Evolutionary conservation across 2,113 vertebrate genomes (phyloP).

Genomic region (Cyprinodon variegatus): DNA sequence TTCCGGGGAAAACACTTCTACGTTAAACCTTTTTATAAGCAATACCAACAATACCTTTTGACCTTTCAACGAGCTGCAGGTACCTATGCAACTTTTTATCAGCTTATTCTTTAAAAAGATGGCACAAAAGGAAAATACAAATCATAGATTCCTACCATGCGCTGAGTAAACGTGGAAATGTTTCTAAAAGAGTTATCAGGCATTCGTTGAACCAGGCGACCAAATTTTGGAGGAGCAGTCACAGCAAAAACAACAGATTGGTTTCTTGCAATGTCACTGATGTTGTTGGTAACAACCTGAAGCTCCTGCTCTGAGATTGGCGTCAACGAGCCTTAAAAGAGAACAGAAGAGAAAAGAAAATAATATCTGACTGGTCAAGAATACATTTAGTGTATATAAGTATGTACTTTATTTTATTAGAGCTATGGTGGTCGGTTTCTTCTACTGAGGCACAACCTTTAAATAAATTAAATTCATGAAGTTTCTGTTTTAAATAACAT

Average conservation of each 20-base stretch:
- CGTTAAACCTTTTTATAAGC: no score
- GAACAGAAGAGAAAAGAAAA: neutral
- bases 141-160: conserved; percentile 77
- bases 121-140: neutral
- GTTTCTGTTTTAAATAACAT: neutral
- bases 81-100: neutral
- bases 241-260: conserved; percentile 81
- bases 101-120: neutral
- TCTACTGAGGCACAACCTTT: neutral
- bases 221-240: conserved; percentile 79
- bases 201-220: conserved; percentile 77
- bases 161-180: conserved; percentile 84
- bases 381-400: neutral
- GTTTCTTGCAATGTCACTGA: conserved; percentile 72
- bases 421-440: neutral
- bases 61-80: neutral
- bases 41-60: no score
- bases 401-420: neutral
- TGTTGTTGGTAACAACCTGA: conserved; percentile 83
- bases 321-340: conserved; percentile 78
- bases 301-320: conserved; percentile 80
- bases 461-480: no score
- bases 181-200: conserved; percentile 76
- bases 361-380: neutral
- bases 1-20: no score